Evolutionary conservation across 2,797 vertebrate genomes (phyloP).

Genomic region (Trachurus trachurus): DNA sequence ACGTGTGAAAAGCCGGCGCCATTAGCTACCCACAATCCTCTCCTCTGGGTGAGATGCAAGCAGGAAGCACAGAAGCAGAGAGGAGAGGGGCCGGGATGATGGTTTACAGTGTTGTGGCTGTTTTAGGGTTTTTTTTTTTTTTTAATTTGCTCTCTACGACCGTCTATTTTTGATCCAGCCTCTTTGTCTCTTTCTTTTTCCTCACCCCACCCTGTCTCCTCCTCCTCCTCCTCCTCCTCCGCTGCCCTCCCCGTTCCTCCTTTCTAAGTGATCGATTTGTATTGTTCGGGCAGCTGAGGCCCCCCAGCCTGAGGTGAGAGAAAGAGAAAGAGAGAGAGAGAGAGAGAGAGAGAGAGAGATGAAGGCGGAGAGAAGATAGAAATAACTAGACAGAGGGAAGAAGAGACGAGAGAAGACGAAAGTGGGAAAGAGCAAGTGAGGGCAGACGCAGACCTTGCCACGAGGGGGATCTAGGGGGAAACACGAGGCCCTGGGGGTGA

Average conservation of each 20-base stretch:
- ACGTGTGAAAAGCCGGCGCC: conserved; percentile 78
- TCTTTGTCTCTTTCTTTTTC: conserved; percentile 57
- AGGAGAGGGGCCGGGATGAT: conserved; percentile 11
- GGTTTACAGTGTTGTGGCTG: conserved; percentile 10
- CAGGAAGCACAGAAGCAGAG: conserved; percentile 25
- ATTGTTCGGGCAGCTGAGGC: conserved; percentile 84
- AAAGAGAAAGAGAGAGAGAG: conserved; percentile 57
- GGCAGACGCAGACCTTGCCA: conserved; percentile 69
- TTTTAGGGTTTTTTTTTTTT: conserved; percentile 1
- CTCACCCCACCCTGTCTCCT: conserved; percentile 22
- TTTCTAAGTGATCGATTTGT: conserved; percentile 84
- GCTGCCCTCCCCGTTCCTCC: conserved; percentile 11
- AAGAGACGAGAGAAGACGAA: conserved; percentile 54
- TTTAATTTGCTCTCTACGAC: conserved; percentile 47
- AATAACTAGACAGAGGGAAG: conserved; percentile 68
- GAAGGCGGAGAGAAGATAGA: conserved; percentile 51
- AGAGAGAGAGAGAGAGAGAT: conserved; percentile 61
- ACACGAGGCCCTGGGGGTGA: conserved; percentile 48
- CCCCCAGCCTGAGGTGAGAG: conserved; percentile 69
- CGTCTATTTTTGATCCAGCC: conserved; percentile 60
- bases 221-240: neutral
- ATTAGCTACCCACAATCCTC: conserved; percentile 73
- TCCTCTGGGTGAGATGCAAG: conserved; percentile 50
- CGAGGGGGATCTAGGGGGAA: conserved; percentile 50
- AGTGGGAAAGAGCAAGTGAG: conserved; percentile 50